phyloP scores from a whole-genome alignment of 2,888 invertebrate species.

The Agriopis aurantiaria region DNA sequence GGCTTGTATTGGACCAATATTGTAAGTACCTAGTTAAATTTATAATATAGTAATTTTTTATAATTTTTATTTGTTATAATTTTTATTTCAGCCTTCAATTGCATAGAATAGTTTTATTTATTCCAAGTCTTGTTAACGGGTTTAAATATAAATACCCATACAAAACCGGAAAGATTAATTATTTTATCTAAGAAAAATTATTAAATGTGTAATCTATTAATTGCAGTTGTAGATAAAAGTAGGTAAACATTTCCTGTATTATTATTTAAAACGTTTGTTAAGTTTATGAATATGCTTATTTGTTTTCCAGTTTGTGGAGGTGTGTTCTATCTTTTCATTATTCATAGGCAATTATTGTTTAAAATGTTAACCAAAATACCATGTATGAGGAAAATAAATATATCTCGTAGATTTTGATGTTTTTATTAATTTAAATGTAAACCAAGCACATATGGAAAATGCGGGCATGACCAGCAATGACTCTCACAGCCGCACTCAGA shows the following conservation, averaged over 20 bases:
- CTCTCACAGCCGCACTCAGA: no score
- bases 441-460: slow-evolving; percentile 34
- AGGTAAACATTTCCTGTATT: neutral
- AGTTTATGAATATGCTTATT: slow-evolving; percentile 5
- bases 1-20: slow-evolving; percentile 16
- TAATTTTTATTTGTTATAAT: neutral
- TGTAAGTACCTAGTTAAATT: slow-evolving; percentile 3
- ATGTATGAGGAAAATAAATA: neutral
- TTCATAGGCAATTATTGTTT: neutral
- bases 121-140: neutral
- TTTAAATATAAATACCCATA: no score
- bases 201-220: neutral
- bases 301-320: neutral
- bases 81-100: neutral
- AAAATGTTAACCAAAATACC: neutral
- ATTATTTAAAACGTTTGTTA: neutral
- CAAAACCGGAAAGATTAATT: neutral
- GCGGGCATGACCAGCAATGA: no score
- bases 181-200: neutral
- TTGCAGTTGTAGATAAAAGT: neutral
- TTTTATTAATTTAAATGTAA: no score
- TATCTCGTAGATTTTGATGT: no score
- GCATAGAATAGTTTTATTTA: neutral
- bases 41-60: neutral
- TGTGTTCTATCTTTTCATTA: neutral